These are phyloP conservation scores for Philereme vetulata DNA, from an alignment of 2,888 invertebrate species.

Conservation along the genomic window DNA sequence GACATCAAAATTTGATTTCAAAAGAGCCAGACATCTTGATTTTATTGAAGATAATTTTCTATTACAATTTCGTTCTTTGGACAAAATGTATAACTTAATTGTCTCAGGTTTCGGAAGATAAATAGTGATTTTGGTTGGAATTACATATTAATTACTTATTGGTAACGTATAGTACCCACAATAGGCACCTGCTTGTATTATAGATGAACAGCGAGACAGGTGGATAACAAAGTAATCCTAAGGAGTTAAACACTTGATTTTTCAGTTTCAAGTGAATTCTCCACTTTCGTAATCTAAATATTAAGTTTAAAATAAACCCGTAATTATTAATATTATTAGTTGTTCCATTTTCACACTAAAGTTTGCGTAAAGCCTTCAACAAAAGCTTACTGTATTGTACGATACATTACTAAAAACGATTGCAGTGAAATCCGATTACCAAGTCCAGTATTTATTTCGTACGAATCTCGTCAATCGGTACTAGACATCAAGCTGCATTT, in stretches of 20 bases:
- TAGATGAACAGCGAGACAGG: neutral
- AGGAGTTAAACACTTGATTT: too few relatives aligned
- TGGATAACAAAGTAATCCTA: too few relatives aligned
- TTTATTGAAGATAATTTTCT: slow-evolving; percentile 3
- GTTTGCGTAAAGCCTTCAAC: slow-evolving; percentile 10
- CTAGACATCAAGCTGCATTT: slow-evolving; percentile 42
- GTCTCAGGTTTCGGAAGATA: neutral
- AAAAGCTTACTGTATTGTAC: slow-evolving; percentile 46
- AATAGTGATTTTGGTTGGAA: neutral
- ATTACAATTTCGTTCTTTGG: slow-evolving; percentile 1
- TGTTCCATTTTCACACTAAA: neutral
- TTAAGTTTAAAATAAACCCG: too few relatives aligned
- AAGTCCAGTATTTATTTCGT: slow-evolving; percentile 50
- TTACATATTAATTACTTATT: neutral
- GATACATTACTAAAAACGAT: slow-evolving; percentile 58
- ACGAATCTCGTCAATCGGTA: slow-evolving; percentile 47
- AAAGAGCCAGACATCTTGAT: slow-evolving; percentile 15
- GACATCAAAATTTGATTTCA: slow-evolving; percentile 9
- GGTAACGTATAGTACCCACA: too few relatives aligned
- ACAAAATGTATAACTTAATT: slow-evolving; percentile 2
- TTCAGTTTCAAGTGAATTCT: too few relatives aligned
- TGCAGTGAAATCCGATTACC: slow-evolving; percentile 57
- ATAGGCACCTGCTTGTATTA: too few relatives aligned
- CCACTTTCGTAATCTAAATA: too few relatives aligned
- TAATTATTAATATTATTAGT: too few relatives aligned